These are phyloP conservation scores for Leptinotarsa defecta DNA, from an alignment of 1,140 invertebrate genomes.

Conservation along the genomic window DNA sequence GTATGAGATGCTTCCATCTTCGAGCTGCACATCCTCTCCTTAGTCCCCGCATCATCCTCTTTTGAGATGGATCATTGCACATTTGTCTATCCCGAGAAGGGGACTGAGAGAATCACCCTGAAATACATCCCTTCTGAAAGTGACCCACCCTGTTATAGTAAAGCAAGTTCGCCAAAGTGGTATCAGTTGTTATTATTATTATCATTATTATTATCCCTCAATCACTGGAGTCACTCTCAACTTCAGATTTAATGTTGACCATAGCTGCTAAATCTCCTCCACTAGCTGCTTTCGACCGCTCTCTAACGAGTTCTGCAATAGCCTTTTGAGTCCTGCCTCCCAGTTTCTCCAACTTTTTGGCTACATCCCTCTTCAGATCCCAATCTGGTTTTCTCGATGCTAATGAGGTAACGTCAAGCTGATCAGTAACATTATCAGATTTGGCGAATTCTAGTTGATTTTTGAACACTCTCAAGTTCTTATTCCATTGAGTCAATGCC, in stretches of 20 bases:
- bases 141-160: no score
- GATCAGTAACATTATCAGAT: conserved; percentile 80
- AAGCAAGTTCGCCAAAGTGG: no score
- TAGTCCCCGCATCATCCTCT: no score
- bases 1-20: no score
- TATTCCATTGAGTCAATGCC: no score
- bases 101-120: no score
- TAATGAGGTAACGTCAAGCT: conserved; percentile 89
- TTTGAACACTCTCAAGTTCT: conserved; percentile 52
- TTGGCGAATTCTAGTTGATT: conserved; percentile 80
- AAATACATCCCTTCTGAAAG: no score
- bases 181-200: no score
- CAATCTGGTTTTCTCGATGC: conserved; percentile 96
- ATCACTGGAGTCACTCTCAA: neutral
- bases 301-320: conserved; percentile 92
- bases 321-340: conserved; percentile 90
- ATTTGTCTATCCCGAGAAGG: no score
- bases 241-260: conserved; percentile 24
- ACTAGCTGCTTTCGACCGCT: conserved; percentile 68
- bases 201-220: neutral
- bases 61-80: no score
- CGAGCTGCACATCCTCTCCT: no score
- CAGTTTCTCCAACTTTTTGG: conserved; percentile 89
- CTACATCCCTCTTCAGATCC: conserved; percentile 95
- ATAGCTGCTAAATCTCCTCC: conserved; percentile 58